phyloP scores from a whole-genome alignment of 1,140 invertebrate genomes.

The Tetraneura akinire region DNA sequence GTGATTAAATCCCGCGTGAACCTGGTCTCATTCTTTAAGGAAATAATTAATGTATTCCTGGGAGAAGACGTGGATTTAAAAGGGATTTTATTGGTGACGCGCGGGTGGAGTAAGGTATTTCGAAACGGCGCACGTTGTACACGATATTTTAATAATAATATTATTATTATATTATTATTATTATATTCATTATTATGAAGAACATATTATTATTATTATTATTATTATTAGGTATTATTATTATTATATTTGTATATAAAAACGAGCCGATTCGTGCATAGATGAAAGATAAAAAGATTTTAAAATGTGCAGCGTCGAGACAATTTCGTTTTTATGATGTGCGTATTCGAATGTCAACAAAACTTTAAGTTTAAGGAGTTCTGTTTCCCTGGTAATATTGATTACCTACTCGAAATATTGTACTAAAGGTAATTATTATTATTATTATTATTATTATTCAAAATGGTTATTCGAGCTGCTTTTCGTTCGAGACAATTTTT shows the following conservation, averaged over 20 bases:
- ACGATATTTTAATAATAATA: too few species aligned
- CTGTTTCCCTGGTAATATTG: constrained; percentile 50
- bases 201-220: too few species aligned
- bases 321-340: constrained; percentile 45
- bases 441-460: constrained; percentile 22
- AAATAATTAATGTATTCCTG: constrained; percentile 46
- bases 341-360: constrained; percentile 47
- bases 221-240: too few species aligned
- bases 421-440: constrained; percentile 20
- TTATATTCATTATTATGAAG: not conserved
- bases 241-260: not conserved
- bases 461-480: constrained; percentile 43
- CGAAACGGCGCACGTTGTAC: not conserved
- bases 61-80: constrained; percentile 34
- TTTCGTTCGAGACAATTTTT: constrained; percentile 6
- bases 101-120: not conserved
- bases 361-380: constrained; percentile 45
- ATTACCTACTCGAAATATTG: constrained; percentile 12
- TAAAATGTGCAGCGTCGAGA: constrained; percentile 9
- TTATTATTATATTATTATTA: too few species aligned
- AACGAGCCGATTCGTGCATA: not conserved
- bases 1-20: constrained; percentile 38
- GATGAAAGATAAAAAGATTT: not conserved
- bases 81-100: not conserved
- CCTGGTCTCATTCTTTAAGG: constrained; percentile 37